A percentile compares a stretch with the other conserved stretches of the same genome.
phyloP scores from a whole-genome alignment of 2,113 vertebrate genomes.

The Pachyramphus minor region DNA sequence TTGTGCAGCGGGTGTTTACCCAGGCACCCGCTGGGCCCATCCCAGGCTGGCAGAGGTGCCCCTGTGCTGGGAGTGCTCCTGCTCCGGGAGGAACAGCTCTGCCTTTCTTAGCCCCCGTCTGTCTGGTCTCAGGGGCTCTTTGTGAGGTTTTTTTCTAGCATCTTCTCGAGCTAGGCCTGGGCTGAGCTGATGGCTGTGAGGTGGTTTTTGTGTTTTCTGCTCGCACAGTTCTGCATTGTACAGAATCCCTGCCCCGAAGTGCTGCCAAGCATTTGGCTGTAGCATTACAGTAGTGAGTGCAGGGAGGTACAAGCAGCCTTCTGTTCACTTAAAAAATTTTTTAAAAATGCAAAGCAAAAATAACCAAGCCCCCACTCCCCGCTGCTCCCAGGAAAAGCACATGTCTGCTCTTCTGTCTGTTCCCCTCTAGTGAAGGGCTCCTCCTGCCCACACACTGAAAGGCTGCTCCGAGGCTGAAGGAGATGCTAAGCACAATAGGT shows the following conservation, averaged over 20 bases:
- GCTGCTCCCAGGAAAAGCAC: background rate
- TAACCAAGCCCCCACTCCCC: background rate
- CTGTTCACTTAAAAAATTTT: background rate
- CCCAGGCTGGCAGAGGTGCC: background rate
- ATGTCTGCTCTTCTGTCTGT: background rate
- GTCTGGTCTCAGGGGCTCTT: background rate
- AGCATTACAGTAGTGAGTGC: background rate
- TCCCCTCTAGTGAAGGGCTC: background rate
- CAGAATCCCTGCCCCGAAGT: background rate
- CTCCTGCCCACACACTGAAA: background rate
- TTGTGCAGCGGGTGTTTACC: background rate
- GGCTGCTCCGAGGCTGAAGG: fast-evolving
- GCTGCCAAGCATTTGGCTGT: background rate
- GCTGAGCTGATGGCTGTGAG: background rate
- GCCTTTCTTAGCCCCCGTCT: background rate
- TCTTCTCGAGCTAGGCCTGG: background rate
- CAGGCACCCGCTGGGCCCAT: background rate
- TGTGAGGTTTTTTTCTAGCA: background rate
- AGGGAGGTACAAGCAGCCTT: background rate
- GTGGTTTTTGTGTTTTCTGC: background rate
- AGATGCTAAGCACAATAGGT: background rate
- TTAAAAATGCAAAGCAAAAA: background rate
- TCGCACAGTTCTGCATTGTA: background rate
- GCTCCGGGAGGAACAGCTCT: background rate
- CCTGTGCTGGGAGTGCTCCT: background rate